These are phyloP conservation scores for Hydropsyche betteni DNA, from an alignment of 2,888 invertebrate species.

Conservation along the genomic window DNA sequence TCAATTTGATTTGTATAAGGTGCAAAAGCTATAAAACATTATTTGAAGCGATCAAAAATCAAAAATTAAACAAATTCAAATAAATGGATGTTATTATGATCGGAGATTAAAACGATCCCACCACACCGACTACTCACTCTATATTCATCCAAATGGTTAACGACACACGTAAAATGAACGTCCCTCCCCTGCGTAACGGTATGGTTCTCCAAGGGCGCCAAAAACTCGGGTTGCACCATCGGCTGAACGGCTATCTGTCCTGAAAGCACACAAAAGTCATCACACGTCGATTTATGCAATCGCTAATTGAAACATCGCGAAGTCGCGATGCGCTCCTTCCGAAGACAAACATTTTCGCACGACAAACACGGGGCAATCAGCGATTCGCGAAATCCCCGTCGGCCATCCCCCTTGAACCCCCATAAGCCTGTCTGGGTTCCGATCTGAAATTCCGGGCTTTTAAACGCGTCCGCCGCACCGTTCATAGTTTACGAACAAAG, in stretches of 20 bases:
- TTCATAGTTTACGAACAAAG: conserved; percentile 28
- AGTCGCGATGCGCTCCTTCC: background rate
- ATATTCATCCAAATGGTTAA: conserved; percentile 85
- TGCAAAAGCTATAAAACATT: too few relatives aligned
- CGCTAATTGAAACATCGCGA: conserved; percentile 14
- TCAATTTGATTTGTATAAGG: too few relatives aligned
- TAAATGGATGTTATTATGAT: too few relatives aligned
- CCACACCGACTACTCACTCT: conserved; percentile 69
- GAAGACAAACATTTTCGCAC: conserved; percentile 7
- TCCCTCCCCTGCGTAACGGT: conserved; percentile 88
- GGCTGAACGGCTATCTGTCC: conserved; percentile 54
- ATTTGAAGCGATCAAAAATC: too few relatives aligned
- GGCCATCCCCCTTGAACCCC: background rate
- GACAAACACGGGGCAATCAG: conserved; percentile 21
- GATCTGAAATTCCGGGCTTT: conserved; percentile 21
- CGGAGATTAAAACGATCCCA: too few relatives aligned
- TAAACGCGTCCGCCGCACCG: conserved; percentile 19
- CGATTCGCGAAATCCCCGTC: background rate
- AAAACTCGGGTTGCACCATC: conserved; percentile 76
- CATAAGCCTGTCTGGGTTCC: background rate
- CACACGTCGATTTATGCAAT: background rate
- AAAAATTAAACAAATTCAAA: too few relatives aligned
- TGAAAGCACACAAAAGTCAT: conserved; percentile 30
- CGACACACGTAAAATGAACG: conserved; percentile 88
- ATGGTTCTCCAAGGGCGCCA: conserved; percentile 83